These are phyloP conservation scores for Sylvietta virens DNA, from an alignment of 2,113 vertebrate species.

Conservation along the genomic window DNA sequence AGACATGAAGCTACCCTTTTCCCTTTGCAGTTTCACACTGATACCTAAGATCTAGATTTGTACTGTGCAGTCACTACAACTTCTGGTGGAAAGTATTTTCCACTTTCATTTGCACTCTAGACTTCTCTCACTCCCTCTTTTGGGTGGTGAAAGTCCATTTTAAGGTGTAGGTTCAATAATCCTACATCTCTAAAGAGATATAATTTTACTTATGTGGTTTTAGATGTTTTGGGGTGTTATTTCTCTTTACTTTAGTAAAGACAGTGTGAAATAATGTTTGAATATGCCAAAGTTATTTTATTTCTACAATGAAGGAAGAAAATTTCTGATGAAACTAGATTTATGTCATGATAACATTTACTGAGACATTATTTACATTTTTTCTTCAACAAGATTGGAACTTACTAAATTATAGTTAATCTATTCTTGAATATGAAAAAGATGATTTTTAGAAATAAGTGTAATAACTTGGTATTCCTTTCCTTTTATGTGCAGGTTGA, in stretches of 20 bases:
- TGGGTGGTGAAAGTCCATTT: background rate
- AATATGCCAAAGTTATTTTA: background rate
- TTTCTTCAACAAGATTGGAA: background rate
- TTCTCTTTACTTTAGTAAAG: background rate
- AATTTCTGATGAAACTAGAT: background rate
- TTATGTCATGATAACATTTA: background rate
- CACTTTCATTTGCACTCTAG: background rate
- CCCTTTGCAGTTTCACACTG: background rate
- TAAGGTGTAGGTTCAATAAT: background rate
- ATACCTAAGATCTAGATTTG: background rate
- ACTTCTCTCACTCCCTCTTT: background rate
- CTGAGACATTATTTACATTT: background rate
- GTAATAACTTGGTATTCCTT: background rate
- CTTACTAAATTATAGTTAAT: background rate
- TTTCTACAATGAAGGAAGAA: background rate
- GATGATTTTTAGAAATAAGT: background rate
- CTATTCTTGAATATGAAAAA: background rate
- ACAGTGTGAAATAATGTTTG: background rate
- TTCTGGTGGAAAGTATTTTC: background rate
- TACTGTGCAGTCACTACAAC: background rate
- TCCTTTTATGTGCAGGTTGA: conserved; percentile 75
- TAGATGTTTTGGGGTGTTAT: background rate
- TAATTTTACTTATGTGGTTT: background rate
- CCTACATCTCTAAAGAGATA: background rate
- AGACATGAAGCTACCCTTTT: background rate